Conservation (phyloP, 2,888 invertebrate species). For the Ctenicera cuprea region DNA sequence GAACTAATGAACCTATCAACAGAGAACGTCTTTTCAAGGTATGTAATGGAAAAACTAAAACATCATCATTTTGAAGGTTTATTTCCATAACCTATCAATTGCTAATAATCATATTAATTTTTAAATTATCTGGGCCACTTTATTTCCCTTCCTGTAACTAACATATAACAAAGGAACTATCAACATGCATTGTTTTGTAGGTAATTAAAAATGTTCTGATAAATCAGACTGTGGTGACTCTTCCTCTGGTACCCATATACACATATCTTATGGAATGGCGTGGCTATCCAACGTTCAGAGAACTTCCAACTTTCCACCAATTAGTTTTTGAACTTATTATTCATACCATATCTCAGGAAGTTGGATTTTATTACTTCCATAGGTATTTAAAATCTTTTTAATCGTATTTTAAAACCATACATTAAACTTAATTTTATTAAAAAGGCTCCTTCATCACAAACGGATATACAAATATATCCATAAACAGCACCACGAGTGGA, state of each 20-base stretch:
- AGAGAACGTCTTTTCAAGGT: slow-evolving; percentile 77
- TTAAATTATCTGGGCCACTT: too few species aligned
- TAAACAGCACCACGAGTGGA: slow-evolving; percentile 93
- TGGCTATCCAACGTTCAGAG: slow-evolving; percentile 79
- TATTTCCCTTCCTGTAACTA: too few species aligned
- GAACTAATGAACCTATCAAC: slow-evolving; percentile 87
- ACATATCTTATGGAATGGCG: slow-evolving; percentile 82
- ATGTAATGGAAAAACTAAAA: too few species aligned
- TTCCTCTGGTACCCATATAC: slow-evolving; percentile 79
- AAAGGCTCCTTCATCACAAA: slow-evolving; percentile 83
- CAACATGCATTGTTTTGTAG: slow-evolving; percentile 66
- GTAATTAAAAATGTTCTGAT: slow-evolving; percentile 82
- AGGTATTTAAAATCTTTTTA: slow-evolving; percentile 72
- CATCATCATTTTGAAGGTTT: too few species aligned
- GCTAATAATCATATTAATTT: too few species aligned
- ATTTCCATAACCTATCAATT: too few species aligned
- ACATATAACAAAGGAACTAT: too few species aligned
- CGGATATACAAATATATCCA: slow-evolving; percentile 87
- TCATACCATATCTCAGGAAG: slow-evolving; percentile 85
- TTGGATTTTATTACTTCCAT: slow-evolving; percentile 90
- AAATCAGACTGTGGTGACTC: slow-evolving; percentile 83
- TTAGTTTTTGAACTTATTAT: slow-evolving; percentile 83
- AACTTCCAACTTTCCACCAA: slow-evolving; percentile 87
- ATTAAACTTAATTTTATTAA: slow-evolving; percentile 65
- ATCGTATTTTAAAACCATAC: not conserved